Conservation (phyloP, 2,113 vertebrate genomes). For the Spea bombifrons region DNA sequence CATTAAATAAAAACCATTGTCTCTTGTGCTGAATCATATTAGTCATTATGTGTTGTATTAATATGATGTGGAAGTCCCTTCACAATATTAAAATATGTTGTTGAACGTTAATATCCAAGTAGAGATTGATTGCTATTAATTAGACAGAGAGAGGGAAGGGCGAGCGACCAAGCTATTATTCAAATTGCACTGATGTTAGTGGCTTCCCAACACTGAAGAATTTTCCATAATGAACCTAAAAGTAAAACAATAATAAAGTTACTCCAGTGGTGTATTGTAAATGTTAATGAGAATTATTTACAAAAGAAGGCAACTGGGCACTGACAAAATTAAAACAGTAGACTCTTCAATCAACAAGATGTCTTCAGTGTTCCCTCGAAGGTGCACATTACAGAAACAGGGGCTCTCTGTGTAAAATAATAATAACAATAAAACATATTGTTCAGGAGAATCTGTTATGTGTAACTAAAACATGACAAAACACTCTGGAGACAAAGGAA, state of each 20-base stretch:
- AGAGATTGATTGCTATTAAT: slow-evolving; percentile 49
- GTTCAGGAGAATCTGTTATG: too few species aligned
- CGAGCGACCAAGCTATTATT: slow-evolving; percentile 35
- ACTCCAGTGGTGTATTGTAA: slow-evolving; percentile 16
- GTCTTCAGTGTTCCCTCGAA: neutral
- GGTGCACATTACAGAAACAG: neutral
- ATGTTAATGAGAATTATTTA: slow-evolving; percentile 17
- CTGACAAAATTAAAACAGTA: slow-evolving; percentile 29
- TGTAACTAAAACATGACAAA: too few species aligned
- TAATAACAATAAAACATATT: too few species aligned
- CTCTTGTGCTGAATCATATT: slow-evolving; percentile 33
- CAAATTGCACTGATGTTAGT: slow-evolving; percentile 11
- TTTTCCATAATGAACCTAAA: slow-evolving; percentile 28
- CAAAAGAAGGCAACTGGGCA: slow-evolving; percentile 12
- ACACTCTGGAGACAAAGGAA: too few species aligned
- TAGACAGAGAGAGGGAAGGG: slow-evolving; percentile 21
- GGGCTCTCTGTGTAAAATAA: too few species aligned
- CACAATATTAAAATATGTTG: slow-evolving; percentile 40
- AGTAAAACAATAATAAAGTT: neutral
- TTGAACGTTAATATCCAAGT: slow-evolving; percentile 38
- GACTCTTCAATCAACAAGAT: slow-evolving; percentile 3
- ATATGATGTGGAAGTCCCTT: slow-evolving; percentile 35
- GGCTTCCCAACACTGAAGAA: slow-evolving; percentile 17
- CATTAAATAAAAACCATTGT: slow-evolving; percentile 32
- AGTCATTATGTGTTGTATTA: slow-evolving; percentile 36